Conservation (phyloP, 2,797 vertebrate genomes). For the Trematomus bernacchii region DNA sequence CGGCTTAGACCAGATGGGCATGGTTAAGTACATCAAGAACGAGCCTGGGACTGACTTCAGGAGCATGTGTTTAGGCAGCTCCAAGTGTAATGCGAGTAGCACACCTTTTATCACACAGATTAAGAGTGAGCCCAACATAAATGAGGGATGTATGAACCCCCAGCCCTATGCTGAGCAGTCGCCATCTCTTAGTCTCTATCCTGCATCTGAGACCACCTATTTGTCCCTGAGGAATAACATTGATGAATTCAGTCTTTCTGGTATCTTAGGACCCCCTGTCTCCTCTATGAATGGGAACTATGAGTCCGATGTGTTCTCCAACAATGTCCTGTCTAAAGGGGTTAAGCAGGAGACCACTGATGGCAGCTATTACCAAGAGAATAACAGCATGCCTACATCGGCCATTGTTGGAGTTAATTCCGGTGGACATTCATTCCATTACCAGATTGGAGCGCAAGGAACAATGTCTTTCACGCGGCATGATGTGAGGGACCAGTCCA, state of each 20-base stretch:
- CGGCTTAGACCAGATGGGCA: constrained; percentile 90
- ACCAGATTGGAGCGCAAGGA: constrained; percentile 98
- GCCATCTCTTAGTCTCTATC: constrained; percentile 90
- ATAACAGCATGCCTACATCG: constrained; percentile 91
- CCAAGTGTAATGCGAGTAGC: constrained; percentile 85
- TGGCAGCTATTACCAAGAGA: constrained; percentile 96
- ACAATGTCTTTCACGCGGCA: constrained; percentile 96
- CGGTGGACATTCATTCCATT: constrained; percentile 99
- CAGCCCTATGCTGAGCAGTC: constrained; percentile 90
- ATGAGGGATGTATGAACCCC: constrained; percentile 91
- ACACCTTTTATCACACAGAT: constrained; percentile 92
- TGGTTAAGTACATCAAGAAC: constrained; percentile 96
- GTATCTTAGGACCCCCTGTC: constrained; percentile 97
- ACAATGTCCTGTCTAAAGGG: constrained; percentile 90
- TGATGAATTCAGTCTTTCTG: constrained; percentile 98
- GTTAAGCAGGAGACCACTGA: constrained; percentile 97
- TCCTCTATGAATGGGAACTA: constrained; percentile 93
- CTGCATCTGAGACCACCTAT: constrained; percentile 95
- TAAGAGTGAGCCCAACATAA: constrained; percentile 94
- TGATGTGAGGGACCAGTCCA: constrained; percentile 93
- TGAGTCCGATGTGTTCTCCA: constrained; percentile 92
- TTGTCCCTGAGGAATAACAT: constrained; percentile 99
- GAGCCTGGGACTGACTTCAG: constrained; percentile 94
- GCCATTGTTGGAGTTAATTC: constrained; percentile 99
- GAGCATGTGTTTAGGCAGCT: constrained; percentile 92